phyloP scores from a whole-genome alignment of 2,113 vertebrate species.

The Nannospalax galili region DNA sequence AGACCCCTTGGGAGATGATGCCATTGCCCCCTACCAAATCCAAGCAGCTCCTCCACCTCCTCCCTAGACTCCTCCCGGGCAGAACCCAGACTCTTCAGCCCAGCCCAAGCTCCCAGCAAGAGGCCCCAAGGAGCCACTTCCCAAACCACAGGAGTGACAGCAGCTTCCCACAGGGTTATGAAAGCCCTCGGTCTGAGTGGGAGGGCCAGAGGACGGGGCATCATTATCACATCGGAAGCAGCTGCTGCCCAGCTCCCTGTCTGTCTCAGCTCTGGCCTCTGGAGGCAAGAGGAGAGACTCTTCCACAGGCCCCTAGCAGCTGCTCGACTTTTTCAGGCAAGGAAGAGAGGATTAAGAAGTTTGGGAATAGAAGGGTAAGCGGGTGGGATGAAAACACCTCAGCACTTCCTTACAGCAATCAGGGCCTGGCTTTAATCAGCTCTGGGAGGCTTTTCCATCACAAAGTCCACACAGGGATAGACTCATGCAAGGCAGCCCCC shows the following conservation, averaged over 20 bases:
- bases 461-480: constrained; percentile 75
- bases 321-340: constrained; percentile 54
- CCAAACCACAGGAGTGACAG: constrained; percentile 80
- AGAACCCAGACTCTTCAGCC: constrained; percentile 39
- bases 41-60: background rate
- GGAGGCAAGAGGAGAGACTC: constrained; percentile 38
- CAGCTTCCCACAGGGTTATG: constrained; percentile 78
- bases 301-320: constrained; percentile 60
- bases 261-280: constrained; percentile 49
- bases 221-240: constrained; percentile 79
- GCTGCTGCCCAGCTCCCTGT: constrained; percentile 64
- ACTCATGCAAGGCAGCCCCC: constrained; percentile 61
- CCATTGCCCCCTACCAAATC: constrained; percentile 30
- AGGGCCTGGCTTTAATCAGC: constrained; percentile 65
- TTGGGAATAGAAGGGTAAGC: constrained; percentile 26
- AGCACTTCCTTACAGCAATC: constrained; percentile 54
- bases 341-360: constrained; percentile 23
- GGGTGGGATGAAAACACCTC: constrained; percentile 21
- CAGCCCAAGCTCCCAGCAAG: constrained; percentile 71
- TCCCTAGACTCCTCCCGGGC: background rate
- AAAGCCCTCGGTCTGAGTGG: constrained; percentile 74
- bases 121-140: constrained; percentile 76
- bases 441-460: constrained; percentile 68
- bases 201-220: constrained; percentile 65
- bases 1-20: background rate